phyloP scores from a whole-genome alignment of 2,797 vertebrate genomes.

The Pangasius sanitwongsei region DNA sequence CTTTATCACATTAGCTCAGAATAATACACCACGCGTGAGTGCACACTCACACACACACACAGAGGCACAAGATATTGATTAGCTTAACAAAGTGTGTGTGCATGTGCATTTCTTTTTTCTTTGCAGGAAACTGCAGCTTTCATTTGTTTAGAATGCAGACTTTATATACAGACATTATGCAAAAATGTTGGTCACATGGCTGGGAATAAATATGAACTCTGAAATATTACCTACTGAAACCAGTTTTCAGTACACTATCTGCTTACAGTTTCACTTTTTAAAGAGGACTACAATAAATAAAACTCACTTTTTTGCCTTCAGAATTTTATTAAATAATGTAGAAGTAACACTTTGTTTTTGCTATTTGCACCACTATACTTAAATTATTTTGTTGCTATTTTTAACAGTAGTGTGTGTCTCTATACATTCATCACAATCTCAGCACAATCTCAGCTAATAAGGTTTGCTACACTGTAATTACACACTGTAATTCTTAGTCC shows the following conservation, averaged over 20 bases:
- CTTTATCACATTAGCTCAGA: constrained; percentile 53
- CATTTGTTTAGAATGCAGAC: not conserved
- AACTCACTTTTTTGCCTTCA: not conserved
- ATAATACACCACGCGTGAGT: constrained; percentile 4
- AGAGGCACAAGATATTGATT: not conserved
- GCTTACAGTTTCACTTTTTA: not conserved
- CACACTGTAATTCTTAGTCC: not conserved
- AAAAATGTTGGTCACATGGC: not conserved
- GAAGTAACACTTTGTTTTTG: not conserved
- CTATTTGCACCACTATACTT: not conserved
- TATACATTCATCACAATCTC: not conserved
- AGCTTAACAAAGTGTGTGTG: too few species aligned
- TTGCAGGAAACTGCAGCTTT: not conserved
- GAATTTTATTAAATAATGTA: not conserved
- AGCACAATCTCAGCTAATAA: not conserved
- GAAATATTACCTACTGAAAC: not conserved
- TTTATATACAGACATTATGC: not conserved
- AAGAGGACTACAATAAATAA: not conserved
- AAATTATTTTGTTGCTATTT: not conserved
- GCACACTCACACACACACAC: not conserved
- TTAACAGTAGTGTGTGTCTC: not conserved
- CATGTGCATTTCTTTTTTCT: not conserved
- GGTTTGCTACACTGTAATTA: not conserved
- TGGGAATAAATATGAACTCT: not conserved
- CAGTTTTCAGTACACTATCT: not conserved